Percentiles rank a stretch among this genome's conserved stretches.
phyloP scores from a whole-genome alignment of 2,888 invertebrate species.

The Griposia aprilina region DNA sequence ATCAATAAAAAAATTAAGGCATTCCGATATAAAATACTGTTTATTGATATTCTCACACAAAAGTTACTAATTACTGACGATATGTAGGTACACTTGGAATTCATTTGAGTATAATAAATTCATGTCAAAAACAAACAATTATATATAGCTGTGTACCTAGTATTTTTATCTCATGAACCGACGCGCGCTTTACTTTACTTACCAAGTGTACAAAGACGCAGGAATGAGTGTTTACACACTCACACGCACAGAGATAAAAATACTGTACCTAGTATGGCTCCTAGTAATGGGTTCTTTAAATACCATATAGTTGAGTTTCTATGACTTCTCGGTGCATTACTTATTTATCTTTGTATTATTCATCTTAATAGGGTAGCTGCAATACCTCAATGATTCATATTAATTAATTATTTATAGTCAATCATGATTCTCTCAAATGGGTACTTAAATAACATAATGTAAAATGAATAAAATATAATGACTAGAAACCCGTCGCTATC shows the following conservation, averaged over 20 bases:
- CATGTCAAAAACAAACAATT: too few species aligned
- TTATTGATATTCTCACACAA: conserved; percentile 30
- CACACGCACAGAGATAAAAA: too few species aligned
- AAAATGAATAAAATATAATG: conserved; percentile 10
- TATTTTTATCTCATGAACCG: too few species aligned
- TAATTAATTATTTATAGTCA: too few species aligned
- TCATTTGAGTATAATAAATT: not conserved
- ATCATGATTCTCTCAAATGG: too few species aligned
- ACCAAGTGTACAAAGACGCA: too few species aligned
- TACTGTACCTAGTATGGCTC: not conserved
- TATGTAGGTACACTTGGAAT: not conserved
- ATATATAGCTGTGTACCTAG: too few species aligned
- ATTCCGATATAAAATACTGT: conserved; percentile 32
- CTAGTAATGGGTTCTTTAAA: not conserved
- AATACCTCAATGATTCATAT: not conserved
- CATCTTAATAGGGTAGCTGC: not conserved
- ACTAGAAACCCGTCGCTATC: conserved; percentile 24
- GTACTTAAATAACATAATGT: not conserved
- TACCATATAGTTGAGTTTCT: not conserved
- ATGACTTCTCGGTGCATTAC: not conserved
- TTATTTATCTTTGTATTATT: not conserved
- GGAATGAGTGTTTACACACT: too few species aligned
- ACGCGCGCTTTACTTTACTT: too few species aligned
- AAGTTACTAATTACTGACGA: not conserved
- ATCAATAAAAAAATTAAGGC: not conserved